A percentile compares a stretch with the other conserved stretches of the same genome.
These are phyloP conservation scores for Minunthozetes semirufus DNA, from an alignment of 2,888 invertebrate genomes.

Conservation along the genomic window DNA sequence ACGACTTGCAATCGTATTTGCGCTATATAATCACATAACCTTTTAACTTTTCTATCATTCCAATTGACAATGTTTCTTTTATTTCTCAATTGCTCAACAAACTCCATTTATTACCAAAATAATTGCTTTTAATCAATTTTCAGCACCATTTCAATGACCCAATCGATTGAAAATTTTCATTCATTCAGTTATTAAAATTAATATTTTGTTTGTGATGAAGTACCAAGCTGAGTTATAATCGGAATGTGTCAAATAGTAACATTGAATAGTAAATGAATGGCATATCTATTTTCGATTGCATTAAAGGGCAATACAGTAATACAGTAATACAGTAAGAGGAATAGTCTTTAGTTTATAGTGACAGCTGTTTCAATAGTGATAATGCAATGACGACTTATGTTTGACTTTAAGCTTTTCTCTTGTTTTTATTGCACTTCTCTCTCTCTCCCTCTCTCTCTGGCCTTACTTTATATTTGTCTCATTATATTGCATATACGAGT, in stretches of 20 bases:
- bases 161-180: too few species aligned
- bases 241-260: neutral
- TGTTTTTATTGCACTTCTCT: slow-evolving; percentile 30
- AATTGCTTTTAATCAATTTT: neutral
- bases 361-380: slow-evolving; percentile 37
- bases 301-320: neutral
- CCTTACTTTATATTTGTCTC: slow-evolving; percentile 13
- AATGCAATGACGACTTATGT: slow-evolving; percentile 34
- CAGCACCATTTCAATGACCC: neutral
- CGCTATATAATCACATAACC: slow-evolving; percentile 30
- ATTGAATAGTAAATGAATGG: slow-evolving; percentile 9
- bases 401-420: slow-evolving; percentile 32
- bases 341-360: slow-evolving; percentile 17
- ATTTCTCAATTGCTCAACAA: neutral
- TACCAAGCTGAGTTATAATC: neutral
- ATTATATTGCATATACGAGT: slow-evolving; percentile 15
- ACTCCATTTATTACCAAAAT: neutral
- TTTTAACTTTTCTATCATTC: neutral
- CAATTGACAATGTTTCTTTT: neutral
- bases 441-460: slow-evolving; percentile 7
- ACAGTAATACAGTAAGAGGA: neutral
- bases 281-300: slow-evolving; percentile 18
- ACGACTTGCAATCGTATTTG: slow-evolving; percentile 33
- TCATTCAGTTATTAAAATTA: too few species aligned
- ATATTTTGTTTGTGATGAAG: too few species aligned